Conservation (phyloP, 1,140 invertebrate species). For the Euura saliciscinereae region DNA sequence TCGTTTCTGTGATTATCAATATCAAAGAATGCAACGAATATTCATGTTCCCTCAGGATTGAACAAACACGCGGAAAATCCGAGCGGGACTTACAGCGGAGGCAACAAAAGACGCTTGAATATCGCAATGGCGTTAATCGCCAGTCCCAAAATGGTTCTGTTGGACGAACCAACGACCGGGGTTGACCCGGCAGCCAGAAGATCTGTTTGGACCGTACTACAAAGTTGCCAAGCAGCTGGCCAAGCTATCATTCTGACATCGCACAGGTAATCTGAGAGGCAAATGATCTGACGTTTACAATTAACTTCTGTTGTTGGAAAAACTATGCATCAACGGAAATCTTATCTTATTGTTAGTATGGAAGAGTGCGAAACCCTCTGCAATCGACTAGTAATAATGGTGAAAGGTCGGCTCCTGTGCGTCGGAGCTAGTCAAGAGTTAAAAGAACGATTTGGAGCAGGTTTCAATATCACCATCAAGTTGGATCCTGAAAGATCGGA, state of each 20-base stretch:
- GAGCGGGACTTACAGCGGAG: conserved; percentile 77
- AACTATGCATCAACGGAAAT: background rate
- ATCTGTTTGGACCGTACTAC: conserved; percentile 77
- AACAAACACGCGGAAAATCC: conserved; percentile 50
- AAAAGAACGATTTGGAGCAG: conserved; percentile 64
- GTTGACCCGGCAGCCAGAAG: conserved; percentile 86
- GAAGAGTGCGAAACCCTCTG: conserved; percentile 92
- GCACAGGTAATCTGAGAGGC: conserved; percentile 62
- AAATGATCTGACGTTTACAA: too few relatives aligned
- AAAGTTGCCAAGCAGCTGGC: conserved; percentile 65
- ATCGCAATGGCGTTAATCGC: conserved; percentile 89
- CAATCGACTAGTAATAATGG: conserved; percentile 86
- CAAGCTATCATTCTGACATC: conserved; percentile 80
- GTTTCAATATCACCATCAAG: conserved; percentile 56
- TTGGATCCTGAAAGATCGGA: conserved; percentile 30
- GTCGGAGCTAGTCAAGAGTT: conserved; percentile 74
- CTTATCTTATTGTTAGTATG: conserved; percentile 67
- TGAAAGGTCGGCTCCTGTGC: conserved; percentile 79
- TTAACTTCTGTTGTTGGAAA: too few relatives aligned
- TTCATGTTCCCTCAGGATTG: too few relatives aligned
- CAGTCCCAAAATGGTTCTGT: conserved; percentile 73
- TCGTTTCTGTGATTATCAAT: too few relatives aligned
- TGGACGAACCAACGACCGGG: conserved; percentile 78
- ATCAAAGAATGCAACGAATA: too few relatives aligned
- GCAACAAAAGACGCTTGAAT: conserved; percentile 94